Conservation (phyloP, 2,797 vertebrate species). For the Chaunax sp. region DNA sequence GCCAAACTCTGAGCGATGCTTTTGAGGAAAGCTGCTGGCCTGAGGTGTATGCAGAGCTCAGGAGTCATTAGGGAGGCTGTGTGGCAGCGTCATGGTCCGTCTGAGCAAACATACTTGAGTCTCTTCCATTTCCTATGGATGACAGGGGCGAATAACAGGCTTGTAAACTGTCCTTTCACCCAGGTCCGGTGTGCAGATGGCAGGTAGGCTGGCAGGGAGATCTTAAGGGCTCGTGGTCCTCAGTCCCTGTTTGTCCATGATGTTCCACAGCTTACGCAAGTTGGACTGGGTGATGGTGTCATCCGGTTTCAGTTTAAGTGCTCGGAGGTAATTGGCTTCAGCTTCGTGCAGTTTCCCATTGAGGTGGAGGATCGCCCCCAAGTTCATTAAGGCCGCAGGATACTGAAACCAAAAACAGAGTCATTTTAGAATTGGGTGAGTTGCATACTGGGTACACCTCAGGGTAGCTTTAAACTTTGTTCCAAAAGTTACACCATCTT, state of each 20-base stretch:
- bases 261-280: slow-evolving; percentile 98
- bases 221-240: slow-evolving; percentile 85
- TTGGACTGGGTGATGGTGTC: slow-evolving; percentile 98
- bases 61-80: slow-evolving; percentile 54
- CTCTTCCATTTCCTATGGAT: slow-evolving; percentile 42
- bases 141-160: slow-evolving; percentile 26
- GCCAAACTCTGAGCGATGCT: slow-evolving; percentile 56
- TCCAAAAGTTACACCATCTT: background rate
- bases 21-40: slow-evolving; percentile 53
- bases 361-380: slow-evolving; percentile 98
- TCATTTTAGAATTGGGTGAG: slow-evolving; percentile 20
- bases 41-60: slow-evolving; percentile 67
- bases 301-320: slow-evolving; percentile 95
- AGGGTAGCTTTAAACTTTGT: slow-evolving; percentile 3
- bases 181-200: slow-evolving; percentile 56
- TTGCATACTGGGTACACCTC: slow-evolving; percentile 12
- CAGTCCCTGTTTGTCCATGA: slow-evolving; percentile 99
- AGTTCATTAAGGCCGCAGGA: slow-evolving; percentile 97
- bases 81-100: slow-evolving; percentile 41
- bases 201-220: slow-evolving; percentile 23
- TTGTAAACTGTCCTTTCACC: slow-evolving; percentile 15
- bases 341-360: slow-evolving; percentile 95
- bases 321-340: slow-evolving; percentile 96
- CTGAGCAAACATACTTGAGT: slow-evolving; percentile 62
- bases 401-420: slow-evolving; percentile 82